phyloP scores from a whole-genome alignment of 1,140 invertebrate genomes.

The Archegozetes longisetosus region DNA sequence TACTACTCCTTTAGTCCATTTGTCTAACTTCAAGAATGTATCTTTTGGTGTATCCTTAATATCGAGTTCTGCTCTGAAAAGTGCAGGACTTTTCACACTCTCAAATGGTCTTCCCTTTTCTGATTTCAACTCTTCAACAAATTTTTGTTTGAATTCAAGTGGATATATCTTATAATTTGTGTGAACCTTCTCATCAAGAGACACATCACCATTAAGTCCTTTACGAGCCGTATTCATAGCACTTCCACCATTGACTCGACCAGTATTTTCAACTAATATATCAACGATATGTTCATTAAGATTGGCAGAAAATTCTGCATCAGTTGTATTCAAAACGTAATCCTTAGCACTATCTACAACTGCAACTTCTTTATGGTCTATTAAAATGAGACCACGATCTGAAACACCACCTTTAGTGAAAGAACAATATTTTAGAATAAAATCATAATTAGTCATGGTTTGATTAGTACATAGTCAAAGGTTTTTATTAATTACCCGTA shows the following conservation, averaged over 20 bases:
- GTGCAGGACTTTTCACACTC: not conserved
- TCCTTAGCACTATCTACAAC: not conserved
- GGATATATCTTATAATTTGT: not conserved
- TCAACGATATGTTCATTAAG: slow-evolving; percentile 7
- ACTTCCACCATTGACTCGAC: slow-evolving; percentile 17
- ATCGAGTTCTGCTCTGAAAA: too few relatives aligned
- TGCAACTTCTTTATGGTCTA: not conserved
- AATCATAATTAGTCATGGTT: too few relatives aligned
- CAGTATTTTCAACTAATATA: slow-evolving; percentile 22
- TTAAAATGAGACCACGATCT: not conserved
- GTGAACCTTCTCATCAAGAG: not conserved
- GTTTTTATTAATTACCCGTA: too few relatives aligned
- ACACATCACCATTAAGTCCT: not conserved
- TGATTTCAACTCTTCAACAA: not conserved
- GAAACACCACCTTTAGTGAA: not conserved
- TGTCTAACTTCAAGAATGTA: slow-evolving; percentile 45
- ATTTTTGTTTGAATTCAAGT: slow-evolving; percentile 8
- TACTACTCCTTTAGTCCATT: slow-evolving; percentile 53
- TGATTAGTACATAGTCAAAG: too few relatives aligned
- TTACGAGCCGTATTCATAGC: not conserved
- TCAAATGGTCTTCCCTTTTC: too few relatives aligned
- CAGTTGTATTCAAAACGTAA: not conserved
- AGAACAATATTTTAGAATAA: not conserved
- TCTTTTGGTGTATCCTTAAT: slow-evolving; percentile 28
- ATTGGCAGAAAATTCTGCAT: not conserved